phyloP scores from a whole-genome alignment of 1,140 invertebrate species.

The Muscidifurax raptorellus region DNA sequence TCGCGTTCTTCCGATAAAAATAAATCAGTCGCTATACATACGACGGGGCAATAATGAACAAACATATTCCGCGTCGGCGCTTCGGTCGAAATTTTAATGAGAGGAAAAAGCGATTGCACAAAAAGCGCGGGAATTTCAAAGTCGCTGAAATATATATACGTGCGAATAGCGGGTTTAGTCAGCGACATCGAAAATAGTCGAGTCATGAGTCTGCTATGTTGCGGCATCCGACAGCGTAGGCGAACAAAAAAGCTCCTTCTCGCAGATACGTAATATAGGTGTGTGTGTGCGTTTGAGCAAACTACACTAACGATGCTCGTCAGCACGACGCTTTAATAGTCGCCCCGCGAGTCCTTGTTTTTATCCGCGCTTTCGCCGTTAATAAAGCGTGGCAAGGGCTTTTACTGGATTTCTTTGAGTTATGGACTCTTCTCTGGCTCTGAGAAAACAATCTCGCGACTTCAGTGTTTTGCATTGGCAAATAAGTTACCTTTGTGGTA shows the following conservation, averaged over 20 bases:
- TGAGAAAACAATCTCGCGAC: neutral
- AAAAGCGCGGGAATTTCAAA: neutral
- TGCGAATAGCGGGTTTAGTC: neutral
- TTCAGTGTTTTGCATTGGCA: neutral
- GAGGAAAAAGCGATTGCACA: neutral
- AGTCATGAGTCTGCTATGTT: neutral
- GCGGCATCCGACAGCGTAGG: neutral
- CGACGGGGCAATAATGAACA: neutral
- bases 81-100: neutral
- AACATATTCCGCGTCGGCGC: neutral
- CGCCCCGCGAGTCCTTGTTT: neutral
- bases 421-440: neutral
- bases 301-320: neutral
- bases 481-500: neutral
- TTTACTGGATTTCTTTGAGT: neutral
- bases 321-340: neutral
- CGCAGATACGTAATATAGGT: neutral
- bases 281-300: neutral
- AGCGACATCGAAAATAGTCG: slow-evolving; percentile 13
- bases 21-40: neutral
- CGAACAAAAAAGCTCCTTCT: neutral
- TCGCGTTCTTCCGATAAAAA: neutral
- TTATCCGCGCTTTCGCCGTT: neutral
- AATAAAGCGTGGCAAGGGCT: neutral
- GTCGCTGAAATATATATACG: too few relatives aligned